phyloP scores from a whole-genome alignment of 2,113 vertebrate species.

The Ptilonorhynchus violaceus region DNA sequence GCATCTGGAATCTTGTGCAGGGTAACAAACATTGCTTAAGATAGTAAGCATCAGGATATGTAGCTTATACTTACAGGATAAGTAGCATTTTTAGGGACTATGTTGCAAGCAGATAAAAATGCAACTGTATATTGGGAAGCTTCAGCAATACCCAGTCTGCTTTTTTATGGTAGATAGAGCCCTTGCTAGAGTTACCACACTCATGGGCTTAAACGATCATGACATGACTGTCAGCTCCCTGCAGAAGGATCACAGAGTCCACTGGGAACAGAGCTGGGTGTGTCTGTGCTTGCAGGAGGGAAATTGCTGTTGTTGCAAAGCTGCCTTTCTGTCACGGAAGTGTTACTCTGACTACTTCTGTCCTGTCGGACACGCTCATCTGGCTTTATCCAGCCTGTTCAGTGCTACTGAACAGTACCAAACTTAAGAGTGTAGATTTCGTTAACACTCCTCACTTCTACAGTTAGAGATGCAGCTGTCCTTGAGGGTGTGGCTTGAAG shows the following conservation, averaged over 20 bases:
- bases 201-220: accelerated
- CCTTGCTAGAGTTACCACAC: background rate
- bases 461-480: background rate
- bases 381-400: background rate
- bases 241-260: background rate
- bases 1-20: background rate
- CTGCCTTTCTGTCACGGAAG: background rate
- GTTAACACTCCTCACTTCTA: background rate
- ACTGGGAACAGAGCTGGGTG: background rate
- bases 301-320: background rate
- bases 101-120: background rate
- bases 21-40: background rate
- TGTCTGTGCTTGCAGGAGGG: background rate
- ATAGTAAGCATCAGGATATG: background rate
- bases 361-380: background rate
- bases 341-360: background rate
- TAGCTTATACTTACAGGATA: background rate
- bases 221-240: background rate
- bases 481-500: background rate
- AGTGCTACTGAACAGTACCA: background rate
- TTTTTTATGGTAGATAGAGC: background rate
- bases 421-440: background rate
- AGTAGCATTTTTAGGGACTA: background rate
- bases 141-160: background rate
- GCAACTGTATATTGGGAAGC: background rate